Conservation (phyloP, 2,113 vertebrate genomes). For the Toxostoma redivivum region DNA sequence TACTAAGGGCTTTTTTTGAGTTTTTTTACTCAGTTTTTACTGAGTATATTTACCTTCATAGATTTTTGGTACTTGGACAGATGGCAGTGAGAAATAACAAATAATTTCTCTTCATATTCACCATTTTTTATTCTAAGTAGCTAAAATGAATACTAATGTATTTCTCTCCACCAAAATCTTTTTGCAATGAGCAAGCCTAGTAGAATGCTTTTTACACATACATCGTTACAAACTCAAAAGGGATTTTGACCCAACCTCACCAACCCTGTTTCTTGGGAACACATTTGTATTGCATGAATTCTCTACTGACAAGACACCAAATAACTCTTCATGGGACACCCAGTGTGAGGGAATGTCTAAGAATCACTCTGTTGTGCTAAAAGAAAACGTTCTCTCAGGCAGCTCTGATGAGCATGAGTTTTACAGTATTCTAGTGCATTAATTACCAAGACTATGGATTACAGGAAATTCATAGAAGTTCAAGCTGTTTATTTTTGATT, state of each 20-base stretch:
- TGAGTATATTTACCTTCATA: not conserved
- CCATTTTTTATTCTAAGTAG: not conserved
- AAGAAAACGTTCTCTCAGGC: not conserved
- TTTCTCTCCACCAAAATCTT: not conserved
- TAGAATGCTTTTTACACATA: accelerated
- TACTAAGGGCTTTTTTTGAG: accelerated
- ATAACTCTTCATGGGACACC: not conserved
- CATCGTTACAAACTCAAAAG: not conserved
- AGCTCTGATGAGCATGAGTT: not conserved
- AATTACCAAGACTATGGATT: not conserved
- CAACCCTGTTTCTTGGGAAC: not conserved
- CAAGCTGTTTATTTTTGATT: not conserved
- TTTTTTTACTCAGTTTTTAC: not conserved
- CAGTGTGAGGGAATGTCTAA: not conserved
- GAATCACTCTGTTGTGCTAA: not conserved
- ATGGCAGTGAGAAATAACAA: not conserved
- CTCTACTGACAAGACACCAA: not conserved
- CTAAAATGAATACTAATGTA: not conserved
- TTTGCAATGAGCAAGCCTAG: not conserved
- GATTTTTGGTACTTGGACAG: not conserved
- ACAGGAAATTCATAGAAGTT: not conserved
- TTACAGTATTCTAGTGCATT: not conserved
- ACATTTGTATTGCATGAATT: not conserved
- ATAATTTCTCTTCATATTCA: not conserved
- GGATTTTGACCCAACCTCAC: not conserved